Evolutionary conservation across 23 tunicate genomes (phyloP).

Genomic region (Ascidia mentula): DNA sequence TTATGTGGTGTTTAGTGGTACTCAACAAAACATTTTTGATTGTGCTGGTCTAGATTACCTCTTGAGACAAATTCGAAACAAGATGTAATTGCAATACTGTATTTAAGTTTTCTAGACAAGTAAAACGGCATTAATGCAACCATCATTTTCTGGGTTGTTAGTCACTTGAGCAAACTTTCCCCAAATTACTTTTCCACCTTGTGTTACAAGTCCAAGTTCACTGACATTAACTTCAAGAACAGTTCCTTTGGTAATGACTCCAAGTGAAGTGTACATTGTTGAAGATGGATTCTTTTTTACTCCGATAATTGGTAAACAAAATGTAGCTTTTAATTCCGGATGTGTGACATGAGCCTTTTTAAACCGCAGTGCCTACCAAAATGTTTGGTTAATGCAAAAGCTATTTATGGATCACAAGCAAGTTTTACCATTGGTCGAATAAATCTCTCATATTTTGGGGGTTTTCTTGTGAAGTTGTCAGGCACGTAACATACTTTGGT

Average conservation of each 20-base stretch:
- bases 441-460: conserved; percentile 93
- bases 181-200: conserved; percentile 99
- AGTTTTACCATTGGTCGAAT: conserved; percentile 86
- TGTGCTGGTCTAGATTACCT: background rate
- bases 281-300: conserved; percentile 98
- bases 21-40: background rate
- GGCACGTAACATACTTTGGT: conserved; percentile 90
- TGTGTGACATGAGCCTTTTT: conserved; percentile 98
- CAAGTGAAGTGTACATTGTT: conserved; percentile 88
- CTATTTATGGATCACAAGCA: background rate
- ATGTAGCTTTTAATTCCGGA: conserved; percentile 94
- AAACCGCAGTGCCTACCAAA: conserved; percentile 66
- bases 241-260: conserved; percentile 96
- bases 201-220: conserved; percentile 96
- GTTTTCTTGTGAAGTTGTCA: conserved; percentile 90
- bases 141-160: conserved; percentile 98
- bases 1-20: too few relatives aligned
- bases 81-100: background rate
- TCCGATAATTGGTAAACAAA: conserved; percentile 88
- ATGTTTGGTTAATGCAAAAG: background rate
- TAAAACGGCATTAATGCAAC: conserved; percentile 95
- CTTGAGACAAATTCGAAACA: background rate
- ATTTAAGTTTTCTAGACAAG: conserved; percentile 44
- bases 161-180: conserved; percentile 97
- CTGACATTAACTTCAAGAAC: conserved; percentile 89